phyloP scores from a whole-genome alignment of 2,888 invertebrate genomes.

The Rhimphoctona megacephalus region DNA sequence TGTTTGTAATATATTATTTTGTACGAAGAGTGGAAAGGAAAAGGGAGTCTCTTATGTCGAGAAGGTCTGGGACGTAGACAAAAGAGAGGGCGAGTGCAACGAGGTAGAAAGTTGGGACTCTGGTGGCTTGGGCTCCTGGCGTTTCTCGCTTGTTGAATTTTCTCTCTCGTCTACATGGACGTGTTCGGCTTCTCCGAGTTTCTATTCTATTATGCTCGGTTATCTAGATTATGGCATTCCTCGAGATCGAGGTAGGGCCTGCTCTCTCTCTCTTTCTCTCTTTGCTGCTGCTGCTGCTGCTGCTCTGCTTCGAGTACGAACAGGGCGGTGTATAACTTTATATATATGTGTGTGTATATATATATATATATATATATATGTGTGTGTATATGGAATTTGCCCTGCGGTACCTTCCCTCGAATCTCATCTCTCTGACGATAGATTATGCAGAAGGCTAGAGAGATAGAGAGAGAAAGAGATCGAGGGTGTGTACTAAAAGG shows the following conservation, averaged over 20 bases:
- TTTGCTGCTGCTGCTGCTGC: constrained; percentile 3
- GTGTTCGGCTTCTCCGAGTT: constrained; percentile 45
- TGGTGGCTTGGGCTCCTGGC: constrained; percentile 63
- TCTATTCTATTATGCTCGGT: constrained; percentile 83
- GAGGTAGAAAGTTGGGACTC: constrained; percentile 80
- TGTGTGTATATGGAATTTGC: neutral
- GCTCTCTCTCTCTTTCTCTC: constrained; percentile 1
- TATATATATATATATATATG: neutral
- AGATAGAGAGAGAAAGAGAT: neutral
- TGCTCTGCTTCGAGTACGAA: neutral
- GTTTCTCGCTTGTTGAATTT: constrained; percentile 53
- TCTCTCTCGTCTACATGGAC: constrained; percentile 18
- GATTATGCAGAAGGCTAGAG: constrained; percentile 56
- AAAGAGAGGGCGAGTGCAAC: constrained; percentile 81
- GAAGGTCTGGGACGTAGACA: constrained; percentile 59
- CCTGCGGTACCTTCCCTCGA: constrained; percentile 52
- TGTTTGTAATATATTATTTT: neutral
- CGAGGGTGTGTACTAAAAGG: constrained; percentile 7
- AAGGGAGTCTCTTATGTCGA: constrained; percentile 54
- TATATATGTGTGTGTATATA: constrained; percentile 3
- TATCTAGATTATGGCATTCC: constrained; percentile 84
- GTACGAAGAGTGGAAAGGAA: constrained; percentile 45
- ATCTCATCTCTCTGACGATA: constrained; percentile 43
- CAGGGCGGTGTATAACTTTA: neutral
- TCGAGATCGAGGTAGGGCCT: constrained; percentile 76